Conservation (phyloP, 2,113 vertebrate species). For the Actenoides lindsayi region DNA sequence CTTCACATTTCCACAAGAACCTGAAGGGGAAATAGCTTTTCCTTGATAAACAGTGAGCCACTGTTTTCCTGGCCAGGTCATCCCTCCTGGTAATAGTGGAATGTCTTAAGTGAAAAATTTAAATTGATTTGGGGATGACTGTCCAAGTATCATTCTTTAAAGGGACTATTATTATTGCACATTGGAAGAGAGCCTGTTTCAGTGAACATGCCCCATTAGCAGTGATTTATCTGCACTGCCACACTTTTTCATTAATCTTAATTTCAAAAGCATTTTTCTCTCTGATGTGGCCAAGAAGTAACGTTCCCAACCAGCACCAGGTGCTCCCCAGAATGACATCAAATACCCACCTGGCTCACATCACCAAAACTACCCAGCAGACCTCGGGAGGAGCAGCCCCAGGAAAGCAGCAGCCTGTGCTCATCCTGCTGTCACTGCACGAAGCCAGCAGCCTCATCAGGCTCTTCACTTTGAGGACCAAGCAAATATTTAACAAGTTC, state of each 20-base stretch:
- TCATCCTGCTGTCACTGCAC: neutral
- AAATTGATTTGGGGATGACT: neutral
- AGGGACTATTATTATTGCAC: neutral
- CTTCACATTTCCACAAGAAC: neutral
- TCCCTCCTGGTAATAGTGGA: neutral
- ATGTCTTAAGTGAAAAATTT: neutral
- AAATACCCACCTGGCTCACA: neutral
- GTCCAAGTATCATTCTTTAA: neutral
- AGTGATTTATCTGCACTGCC: conserved; percentile 19
- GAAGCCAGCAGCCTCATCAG: neutral
- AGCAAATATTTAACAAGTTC: conserved; percentile 60
- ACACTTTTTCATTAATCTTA: neutral
- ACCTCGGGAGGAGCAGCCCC: neutral
- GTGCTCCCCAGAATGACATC: neutral
- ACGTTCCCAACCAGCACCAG: neutral
- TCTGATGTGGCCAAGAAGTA: neutral
- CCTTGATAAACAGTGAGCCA: neutral
- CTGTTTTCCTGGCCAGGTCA: neutral
- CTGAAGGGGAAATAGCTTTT: conserved; percentile 5
- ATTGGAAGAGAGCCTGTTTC: neutral
- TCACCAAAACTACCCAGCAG: neutral
- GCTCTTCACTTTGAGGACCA: conserved; percentile 22
- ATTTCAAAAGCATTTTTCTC: neutral
- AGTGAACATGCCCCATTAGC: neutral
- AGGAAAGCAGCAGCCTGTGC: neutral